A percentile compares a stretch with the other conserved stretches of the same genome.
Conservation (phyloP, 1,140 invertebrate genomes). For the Drosophila sp. region DNA sequence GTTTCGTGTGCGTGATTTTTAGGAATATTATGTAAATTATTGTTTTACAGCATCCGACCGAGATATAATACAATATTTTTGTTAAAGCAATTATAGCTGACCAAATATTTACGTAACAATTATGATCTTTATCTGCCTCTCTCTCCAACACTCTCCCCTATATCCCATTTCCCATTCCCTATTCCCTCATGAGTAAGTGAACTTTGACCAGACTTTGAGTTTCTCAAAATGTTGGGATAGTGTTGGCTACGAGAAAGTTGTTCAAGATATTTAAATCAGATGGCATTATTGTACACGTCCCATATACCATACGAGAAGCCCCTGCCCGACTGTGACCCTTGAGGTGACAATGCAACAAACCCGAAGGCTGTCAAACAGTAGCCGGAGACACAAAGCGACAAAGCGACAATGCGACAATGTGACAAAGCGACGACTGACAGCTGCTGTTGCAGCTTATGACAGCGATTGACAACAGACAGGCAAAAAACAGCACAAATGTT, state of each 20-base stretch:
- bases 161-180: too few relatives aligned
- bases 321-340: conserved; percentile 11
- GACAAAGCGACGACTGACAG: conserved; percentile 56
- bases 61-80: conserved; percentile 59
- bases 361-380: conserved; percentile 52
- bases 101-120: conserved; percentile 81
- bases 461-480: conserved; percentile 28
- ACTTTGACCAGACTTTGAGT: conserved; percentile 16
- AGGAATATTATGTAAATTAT: conserved; percentile 78
- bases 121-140: conserved; percentile 66
- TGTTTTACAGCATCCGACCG: conserved; percentile 55
- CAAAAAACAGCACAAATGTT: conserved; percentile 57
- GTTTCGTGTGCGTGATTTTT: conserved; percentile 70
- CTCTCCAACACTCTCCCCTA: neutral
- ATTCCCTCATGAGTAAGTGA: conserved; percentile 4
- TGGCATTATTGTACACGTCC: conserved; percentile 1
- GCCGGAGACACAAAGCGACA: conserved; percentile 38
- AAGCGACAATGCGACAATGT: conserved; percentile 21
- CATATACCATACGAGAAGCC: conserved; percentile 1
- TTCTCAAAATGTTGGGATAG: conserved; percentile 27
- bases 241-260: conserved; percentile 27
- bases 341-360: conserved; percentile 34
- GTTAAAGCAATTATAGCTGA: conserved; percentile 76
- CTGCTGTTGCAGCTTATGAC: conserved; percentile 61
- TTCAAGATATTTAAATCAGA: conserved; percentile 29